Evolutionary conservation across 2,888 invertebrate genomes (phyloP).

Genomic region (Amblyjoppa proteus): DNA sequence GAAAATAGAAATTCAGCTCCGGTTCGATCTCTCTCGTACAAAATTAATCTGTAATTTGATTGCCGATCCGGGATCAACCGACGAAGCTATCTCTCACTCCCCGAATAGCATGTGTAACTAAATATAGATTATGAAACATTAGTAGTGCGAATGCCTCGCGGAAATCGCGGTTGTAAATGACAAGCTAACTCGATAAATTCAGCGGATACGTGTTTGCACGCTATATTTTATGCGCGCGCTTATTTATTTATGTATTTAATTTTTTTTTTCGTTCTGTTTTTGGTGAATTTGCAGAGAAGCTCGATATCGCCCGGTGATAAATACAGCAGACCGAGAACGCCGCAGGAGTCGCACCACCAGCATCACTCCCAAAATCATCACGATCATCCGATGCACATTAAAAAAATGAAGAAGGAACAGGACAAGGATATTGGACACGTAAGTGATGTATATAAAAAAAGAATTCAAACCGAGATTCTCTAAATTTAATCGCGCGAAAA

Average conservation of each 20-base stretch:
- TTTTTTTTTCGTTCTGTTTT: conserved; percentile 74
- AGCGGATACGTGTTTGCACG: background rate
- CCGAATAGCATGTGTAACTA: background rate
- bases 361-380: conserved; percentile 86
- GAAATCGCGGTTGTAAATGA: conserved; percentile 16
- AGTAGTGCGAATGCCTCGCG: background rate
- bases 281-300: conserved; percentile 89
- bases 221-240: background rate
- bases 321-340: conserved; percentile 91
- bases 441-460: conserved; percentile 83
- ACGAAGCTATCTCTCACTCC: conserved; percentile 13
- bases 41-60: conserved; percentile 45
- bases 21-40: conserved; percentile 2
- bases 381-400: conserved; percentile 83
- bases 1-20: conserved; percentile 13
- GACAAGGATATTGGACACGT: conserved; percentile 94
- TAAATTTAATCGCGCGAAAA: background rate
- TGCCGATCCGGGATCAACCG: conserved; percentile 30
- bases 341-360: conserved; percentile 88
- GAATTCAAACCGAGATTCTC: too few relatives aligned
- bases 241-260: conserved; percentile 72
- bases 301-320: conserved; percentile 95
- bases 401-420: conserved; percentile 92
- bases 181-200: conserved; percentile 36
- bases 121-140: conserved; percentile 40